These are phyloP conservation scores for Drosophila leontia DNA, from an alignment of 1,140 invertebrate species.

Conservation along the genomic window DNA sequence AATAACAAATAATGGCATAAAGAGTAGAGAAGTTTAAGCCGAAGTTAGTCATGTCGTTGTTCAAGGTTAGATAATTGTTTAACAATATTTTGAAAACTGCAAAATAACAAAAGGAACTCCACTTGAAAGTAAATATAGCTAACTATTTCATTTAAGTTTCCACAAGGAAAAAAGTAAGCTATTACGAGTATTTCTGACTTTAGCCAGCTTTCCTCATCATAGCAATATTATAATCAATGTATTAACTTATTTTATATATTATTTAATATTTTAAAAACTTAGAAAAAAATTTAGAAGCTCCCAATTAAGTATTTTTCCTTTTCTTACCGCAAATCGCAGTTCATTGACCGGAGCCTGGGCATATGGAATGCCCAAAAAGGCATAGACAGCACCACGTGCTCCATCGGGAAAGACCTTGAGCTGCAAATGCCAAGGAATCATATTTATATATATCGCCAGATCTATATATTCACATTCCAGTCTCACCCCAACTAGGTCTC, in stretches of 20 bases:
- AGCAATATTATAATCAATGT: too few relatives aligned
- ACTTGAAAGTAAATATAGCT: background rate
- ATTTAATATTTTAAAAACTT: too few relatives aligned
- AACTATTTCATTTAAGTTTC: background rate
- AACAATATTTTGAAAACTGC: background rate
- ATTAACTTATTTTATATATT: too few relatives aligned
- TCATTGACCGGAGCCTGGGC: constrained; percentile 87
- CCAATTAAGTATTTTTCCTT: too few relatives aligned
- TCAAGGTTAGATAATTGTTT: background rate
- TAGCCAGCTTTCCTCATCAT: too few relatives aligned
- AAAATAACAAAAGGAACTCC: background rate
- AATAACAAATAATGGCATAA: background rate
- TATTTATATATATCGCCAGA: background rate
- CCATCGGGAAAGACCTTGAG: constrained; percentile 85
- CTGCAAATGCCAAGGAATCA: constrained; percentile 52
- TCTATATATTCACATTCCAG: background rate
- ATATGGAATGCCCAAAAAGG: constrained; percentile 89
- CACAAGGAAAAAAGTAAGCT: too few relatives aligned
- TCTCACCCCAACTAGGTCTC: constrained; percentile 72
- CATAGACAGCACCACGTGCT: constrained; percentile 86
- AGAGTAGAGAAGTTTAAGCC: background rate
- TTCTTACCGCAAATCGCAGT: constrained; percentile 86
- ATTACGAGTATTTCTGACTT: too few relatives aligned
- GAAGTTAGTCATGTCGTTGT: background rate
- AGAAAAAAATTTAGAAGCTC: too few relatives aligned